These are phyloP conservation scores for Macrocentrus cingulum DNA, from an alignment of 1,140 invertebrate genomes.

Conservation along the genomic window DNA sequence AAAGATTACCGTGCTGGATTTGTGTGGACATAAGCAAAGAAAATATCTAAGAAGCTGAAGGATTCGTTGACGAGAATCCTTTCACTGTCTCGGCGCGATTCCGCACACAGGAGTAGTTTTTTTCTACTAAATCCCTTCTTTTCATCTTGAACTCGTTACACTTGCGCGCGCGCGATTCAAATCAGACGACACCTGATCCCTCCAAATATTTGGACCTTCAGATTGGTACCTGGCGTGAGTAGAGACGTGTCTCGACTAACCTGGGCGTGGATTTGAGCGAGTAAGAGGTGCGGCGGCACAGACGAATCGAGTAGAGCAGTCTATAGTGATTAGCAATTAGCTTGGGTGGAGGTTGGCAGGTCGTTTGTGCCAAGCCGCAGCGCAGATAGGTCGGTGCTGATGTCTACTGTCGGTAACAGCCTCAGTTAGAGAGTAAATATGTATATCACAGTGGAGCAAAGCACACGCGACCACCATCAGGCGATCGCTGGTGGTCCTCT, in stretches of 20 bases:
- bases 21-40: no score
- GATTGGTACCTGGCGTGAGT: neutral
- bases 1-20: no score
- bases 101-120: constrained; percentile 20
- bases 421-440: constrained; percentile 6
- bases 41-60: no score
- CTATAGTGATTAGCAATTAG: constrained; percentile 45
- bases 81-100: constrained; percentile 17
- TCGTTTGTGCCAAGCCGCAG: constrained; percentile 36
- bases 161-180: no score
- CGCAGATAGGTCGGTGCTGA: constrained; percentile 19
- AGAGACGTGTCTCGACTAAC: neutral
- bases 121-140: constrained; percentile 6
- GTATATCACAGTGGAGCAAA: constrained; percentile 32
- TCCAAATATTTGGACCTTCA: constrained; percentile 7
- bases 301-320: neutral
- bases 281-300: neutral
- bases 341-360: constrained; percentile 22
- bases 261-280: constrained; percentile 2
- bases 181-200: neutral
- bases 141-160: no score
- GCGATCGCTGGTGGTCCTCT: constrained; percentile 27
- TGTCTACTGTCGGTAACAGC: constrained; percentile 5
- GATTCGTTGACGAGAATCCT: constrained; percentile 32
- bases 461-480: constrained; percentile 23